A percentile compares a stretch with the other conserved stretches of the same genome.
phyloP scores from a whole-genome alignment of 2,888 invertebrate species.

The Notocelia uddmanniana region DNA sequence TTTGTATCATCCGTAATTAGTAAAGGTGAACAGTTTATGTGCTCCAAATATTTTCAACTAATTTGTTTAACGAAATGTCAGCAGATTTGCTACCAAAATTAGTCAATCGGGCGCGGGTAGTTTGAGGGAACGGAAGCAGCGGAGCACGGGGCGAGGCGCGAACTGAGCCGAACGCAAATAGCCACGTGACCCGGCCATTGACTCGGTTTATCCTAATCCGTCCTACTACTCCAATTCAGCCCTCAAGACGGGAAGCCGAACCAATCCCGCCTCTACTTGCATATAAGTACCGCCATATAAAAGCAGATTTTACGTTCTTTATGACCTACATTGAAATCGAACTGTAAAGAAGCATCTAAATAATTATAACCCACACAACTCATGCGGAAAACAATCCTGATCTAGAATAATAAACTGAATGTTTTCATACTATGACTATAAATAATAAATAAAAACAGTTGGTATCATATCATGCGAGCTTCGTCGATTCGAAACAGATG shows the following conservation, averaged over 20 bases:
- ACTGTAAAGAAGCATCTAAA: constrained; percentile 23
- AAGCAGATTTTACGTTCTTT: constrained; percentile 53
- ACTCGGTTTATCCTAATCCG: constrained; percentile 85
- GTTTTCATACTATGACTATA: constrained; percentile 26
- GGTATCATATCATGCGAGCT: constrained; percentile 18
- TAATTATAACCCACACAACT: constrained; percentile 27
- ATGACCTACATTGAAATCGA: constrained; percentile 62
- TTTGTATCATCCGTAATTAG: constrained; percentile 6
- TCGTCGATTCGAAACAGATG: constrained; percentile 27
- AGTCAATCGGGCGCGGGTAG: constrained; percentile 72
- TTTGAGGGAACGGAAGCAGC: constrained; percentile 69
- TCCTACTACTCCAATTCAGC: constrained; percentile 83
- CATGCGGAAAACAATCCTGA: constrained; percentile 36
- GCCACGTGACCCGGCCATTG: constrained; percentile 85
- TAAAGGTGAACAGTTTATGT: constrained; percentile 11
- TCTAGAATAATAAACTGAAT: constrained; percentile 35
- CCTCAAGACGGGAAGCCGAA: constrained; percentile 59
- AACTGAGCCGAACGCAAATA: constrained; percentile 78
- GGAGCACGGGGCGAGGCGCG: constrained; percentile 54
- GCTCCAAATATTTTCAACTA: constrained; percentile 47
- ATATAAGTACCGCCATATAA: constrained; percentile 11
- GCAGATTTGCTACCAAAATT: constrained; percentile 77
- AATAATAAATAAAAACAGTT: constrained; percentile 39
- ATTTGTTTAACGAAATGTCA: constrained; percentile 59
- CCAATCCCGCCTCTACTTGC: constrained; percentile 55